phyloP scores from a whole-genome alignment of 2,888 invertebrate species.

The Leucozona laternaria region DNA sequence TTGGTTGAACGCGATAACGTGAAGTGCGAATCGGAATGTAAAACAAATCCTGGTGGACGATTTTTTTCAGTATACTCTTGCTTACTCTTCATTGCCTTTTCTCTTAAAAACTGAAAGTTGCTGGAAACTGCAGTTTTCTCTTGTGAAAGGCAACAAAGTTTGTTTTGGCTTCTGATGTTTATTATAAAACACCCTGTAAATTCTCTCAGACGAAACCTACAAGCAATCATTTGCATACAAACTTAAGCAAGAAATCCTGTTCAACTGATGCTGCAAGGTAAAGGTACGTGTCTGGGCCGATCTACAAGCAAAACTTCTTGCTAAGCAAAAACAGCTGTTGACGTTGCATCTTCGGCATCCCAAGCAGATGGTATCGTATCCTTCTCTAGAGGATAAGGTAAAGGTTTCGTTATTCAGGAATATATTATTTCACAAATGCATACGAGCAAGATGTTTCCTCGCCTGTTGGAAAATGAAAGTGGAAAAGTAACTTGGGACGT shows the following conservation, averaged over 20 bases:
- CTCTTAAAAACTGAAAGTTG: too few species aligned
- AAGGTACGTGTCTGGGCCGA: slow-evolving; percentile 27
- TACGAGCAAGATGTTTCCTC: slow-evolving; percentile 34
- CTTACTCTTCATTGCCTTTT: too few species aligned
- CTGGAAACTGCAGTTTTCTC: too few species aligned
- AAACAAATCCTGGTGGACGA: too few species aligned
- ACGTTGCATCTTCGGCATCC: slow-evolving; percentile 51
- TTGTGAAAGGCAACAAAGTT: too few species aligned
- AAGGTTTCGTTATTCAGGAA: slow-evolving; percentile 22
- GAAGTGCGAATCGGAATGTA: too few species aligned
- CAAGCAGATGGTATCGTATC: not conserved
- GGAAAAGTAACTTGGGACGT: slow-evolving; percentile 30
- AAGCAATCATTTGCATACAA: slow-evolving; percentile 26
- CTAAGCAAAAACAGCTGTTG: slow-evolving; percentile 53
- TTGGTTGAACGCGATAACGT: too few species aligned
- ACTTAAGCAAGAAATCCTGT: slow-evolving; percentile 13
- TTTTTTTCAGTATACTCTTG: too few species aligned
- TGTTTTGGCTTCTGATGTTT: too few species aligned
- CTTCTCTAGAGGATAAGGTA: not conserved
- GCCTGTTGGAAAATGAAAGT: slow-evolving; percentile 32
- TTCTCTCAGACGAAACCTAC: too few species aligned
- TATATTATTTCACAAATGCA: slow-evolving; percentile 55
- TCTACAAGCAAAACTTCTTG: slow-evolving; percentile 36
- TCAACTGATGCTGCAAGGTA: slow-evolving; percentile 1
- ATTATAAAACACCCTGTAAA: slow-evolving; percentile 14